Evolutionary conservation across 2,797 vertebrate genomes (phyloP), one percentile per base, ranked within the genome.

Genomic region (Anisognathus igniventris): DNA sequence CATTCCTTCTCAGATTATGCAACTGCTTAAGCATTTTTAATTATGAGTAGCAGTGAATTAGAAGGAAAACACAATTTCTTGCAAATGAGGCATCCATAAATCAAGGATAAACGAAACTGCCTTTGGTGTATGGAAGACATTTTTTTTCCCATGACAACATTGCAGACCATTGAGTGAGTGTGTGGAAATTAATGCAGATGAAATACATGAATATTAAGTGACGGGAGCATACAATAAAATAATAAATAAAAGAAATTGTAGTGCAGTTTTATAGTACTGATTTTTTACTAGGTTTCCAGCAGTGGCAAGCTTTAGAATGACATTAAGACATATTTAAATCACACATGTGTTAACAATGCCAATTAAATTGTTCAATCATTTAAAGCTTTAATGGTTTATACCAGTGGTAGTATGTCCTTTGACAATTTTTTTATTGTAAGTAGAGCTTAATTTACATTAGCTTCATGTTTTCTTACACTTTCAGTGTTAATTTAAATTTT

Each of bases 181-280:
- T 82, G 84, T 95, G 92, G 14, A 64, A 92, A 92, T 85, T 89
- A 87, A 77, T 71, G 82, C 72, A 61, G 68, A 72, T 67, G 45
- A 74, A 85, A 70, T 10, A 86, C 65, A n/a, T 35, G 35, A 60
- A 68, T 89, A 77, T 74, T 57, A 79, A 91, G 48, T 66, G 51
- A 58, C 2, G 31, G 51, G 47, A 92, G 39, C 2, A 0, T 54
- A 30, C n/a, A 74, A 33, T 54, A 31, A 42, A 70, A 71, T 68
- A 21, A 57, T 45, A 19, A 73, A 57, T 45, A 9, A 70, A 57
- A 25, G 25, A 28, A 66, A 44, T 5, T 1, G 0, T n/a, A 10
- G 23, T 42, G 8, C n/a, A 23, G 28, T 51, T 85, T 77, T 74
- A 20, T 27, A 47, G 21, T 22, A 45, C 22, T 74, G 48, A 47